A percentile compares a stretch with the other conserved stretches of the same genome.
These are phyloP conservation scores for Pardalotus punctatus DNA, from an alignment of 2,113 vertebrate species.

Conservation along the genomic window DNA sequence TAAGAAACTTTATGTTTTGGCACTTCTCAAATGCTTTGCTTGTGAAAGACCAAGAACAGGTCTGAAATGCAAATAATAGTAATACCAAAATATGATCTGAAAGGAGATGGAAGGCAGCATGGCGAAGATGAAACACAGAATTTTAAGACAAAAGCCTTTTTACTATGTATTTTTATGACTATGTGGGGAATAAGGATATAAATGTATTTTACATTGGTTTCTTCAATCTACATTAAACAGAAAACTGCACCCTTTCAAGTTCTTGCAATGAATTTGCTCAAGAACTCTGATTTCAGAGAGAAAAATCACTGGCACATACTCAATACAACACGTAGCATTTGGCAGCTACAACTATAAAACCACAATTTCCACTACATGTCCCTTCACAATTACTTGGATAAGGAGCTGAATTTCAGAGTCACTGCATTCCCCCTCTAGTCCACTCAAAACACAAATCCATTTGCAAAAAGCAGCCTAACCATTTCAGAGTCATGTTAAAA, in stretches of 20 bases:
- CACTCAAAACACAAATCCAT: background rate
- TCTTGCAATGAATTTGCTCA: background rate
- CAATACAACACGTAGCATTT: background rate
- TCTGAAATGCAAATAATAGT: background rate
- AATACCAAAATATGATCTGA: background rate
- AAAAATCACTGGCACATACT: background rate
- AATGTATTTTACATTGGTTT: background rate
- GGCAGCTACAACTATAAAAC: background rate
- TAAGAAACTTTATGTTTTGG: background rate
- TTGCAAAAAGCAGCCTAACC: background rate
- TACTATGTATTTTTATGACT: background rate
- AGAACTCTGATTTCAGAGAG: background rate
- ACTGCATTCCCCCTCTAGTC: background rate
- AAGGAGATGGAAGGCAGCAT: background rate
- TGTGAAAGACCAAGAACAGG: background rate
- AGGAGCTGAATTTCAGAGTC: background rate
- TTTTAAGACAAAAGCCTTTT: background rate
- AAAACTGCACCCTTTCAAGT: background rate
- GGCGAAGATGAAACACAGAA: background rate
- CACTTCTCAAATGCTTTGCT: background rate
- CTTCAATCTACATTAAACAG: background rate
- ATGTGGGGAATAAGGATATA: background rate
- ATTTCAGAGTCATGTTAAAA: background rate
- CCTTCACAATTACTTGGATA: background rate
- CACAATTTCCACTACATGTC: background rate